Evolutionary conservation across 2,113 vertebrate species (phyloP).

Genomic region (Pachyramphus minor): DNA sequence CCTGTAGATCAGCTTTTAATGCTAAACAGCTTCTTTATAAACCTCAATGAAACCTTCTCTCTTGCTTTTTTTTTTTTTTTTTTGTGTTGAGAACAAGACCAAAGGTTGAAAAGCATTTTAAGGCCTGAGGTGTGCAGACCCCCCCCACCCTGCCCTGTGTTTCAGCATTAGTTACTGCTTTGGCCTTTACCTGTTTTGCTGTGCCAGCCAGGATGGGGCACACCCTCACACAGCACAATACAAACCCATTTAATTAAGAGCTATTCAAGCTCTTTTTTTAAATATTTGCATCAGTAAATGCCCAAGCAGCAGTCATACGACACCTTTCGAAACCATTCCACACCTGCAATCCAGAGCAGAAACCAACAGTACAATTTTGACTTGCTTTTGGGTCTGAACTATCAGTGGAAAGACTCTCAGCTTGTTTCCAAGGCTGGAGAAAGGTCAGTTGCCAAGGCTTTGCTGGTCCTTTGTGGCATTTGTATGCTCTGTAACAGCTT

Average conservation of each 20-base stretch:
- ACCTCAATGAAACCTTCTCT: background rate
- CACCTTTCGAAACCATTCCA: conserved; percentile 9
- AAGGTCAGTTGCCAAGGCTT: background rate
- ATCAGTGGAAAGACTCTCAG: background rate
- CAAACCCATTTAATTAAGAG: conserved; percentile 21
- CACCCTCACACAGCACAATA: conserved; percentile 38
- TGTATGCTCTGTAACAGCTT: background rate
- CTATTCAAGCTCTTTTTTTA: background rate
- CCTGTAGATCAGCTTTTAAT: conserved; percentile 24
- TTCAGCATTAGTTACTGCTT: background rate
- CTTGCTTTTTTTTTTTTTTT: background rate
- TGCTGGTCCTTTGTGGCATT: background rate
- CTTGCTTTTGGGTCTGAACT: background rate
- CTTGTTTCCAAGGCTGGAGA: background rate
- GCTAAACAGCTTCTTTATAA: conserved; percentile 33
- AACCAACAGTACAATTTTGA: background rate
- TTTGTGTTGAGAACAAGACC: background rate
- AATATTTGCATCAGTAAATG: conserved; percentile 8
- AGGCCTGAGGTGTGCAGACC: background rate
- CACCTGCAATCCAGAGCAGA: background rate
- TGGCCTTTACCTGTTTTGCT: background rate
- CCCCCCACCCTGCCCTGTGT: background rate
- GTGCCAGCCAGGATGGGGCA: conserved; percentile 25
- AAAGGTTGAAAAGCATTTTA: background rate
- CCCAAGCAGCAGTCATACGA: background rate